A percentile compares a stretch with the other conserved stretches of the same genome.
Conservation (phyloP, 2,797 vertebrate species). For the Anguilla pacifica region DNA sequence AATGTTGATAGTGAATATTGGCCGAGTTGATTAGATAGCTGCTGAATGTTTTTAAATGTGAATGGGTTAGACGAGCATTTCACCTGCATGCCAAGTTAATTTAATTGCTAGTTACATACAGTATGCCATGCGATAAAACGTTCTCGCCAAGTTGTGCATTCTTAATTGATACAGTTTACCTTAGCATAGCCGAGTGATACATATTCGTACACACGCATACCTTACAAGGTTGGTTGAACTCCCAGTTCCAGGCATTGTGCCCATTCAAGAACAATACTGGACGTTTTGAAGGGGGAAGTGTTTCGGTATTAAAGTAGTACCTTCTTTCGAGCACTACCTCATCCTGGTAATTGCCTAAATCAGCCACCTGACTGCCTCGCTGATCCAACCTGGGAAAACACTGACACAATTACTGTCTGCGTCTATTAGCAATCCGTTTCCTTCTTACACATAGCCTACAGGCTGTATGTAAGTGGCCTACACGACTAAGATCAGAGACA, state of each 20-base stretch:
- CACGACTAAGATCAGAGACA: not conserved
- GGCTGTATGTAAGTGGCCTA: not conserved
- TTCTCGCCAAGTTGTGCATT: not conserved
- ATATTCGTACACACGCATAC: not conserved
- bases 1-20: not conserved
- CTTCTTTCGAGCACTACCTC: not conserved
- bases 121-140: not conserved
- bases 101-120: not conserved
- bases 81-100: not conserved
- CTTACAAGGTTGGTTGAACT: not conserved
- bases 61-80: not conserved
- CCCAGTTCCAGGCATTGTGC: not conserved
- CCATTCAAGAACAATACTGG: not conserved
- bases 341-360: conserved; percentile 6
- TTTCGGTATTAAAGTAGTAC: not conserved
- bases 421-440: not conserved
- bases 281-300: not conserved
- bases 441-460: not conserved
- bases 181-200: not conserved
- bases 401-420: conserved; percentile 16
- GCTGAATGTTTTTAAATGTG: not conserved
- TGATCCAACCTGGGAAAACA: not conserved
- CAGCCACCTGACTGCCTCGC: not conserved
- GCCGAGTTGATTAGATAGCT: not conserved
- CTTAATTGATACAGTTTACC: not conserved